Percentiles rank a stretch among this genome's conserved stretches.
phyloP scores from a whole-genome alignment of 2,797 vertebrate species.

The Babyrousa celebensis region DNA sequence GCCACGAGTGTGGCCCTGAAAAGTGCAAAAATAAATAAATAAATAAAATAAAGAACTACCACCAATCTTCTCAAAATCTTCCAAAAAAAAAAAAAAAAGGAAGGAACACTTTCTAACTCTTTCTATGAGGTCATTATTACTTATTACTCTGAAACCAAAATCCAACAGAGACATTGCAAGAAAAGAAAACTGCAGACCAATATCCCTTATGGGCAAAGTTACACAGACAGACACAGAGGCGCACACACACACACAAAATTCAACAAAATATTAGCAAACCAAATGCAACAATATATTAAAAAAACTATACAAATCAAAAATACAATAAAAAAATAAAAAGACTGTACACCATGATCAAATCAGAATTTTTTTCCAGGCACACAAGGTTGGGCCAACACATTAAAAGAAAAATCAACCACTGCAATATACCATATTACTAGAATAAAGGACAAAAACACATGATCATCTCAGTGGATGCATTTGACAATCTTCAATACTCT shows the following conservation, averaged over 20 bases:
- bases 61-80: neutral
- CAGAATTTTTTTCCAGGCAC: neutral
- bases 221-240: too few species aligned
- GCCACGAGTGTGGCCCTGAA: too few species aligned
- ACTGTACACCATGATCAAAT: neutral
- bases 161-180: neutral
- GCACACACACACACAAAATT: neutral
- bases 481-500: neutral
- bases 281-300: neutral
- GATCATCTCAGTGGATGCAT: neutral
- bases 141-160: neutral
- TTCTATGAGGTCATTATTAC: neutral
- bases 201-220: neutral
- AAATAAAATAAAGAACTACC: neutral
- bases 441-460: neutral
- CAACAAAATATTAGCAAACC: neutral
- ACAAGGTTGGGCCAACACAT: neutral
- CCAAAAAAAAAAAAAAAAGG: neutral
- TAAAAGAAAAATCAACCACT: neutral
- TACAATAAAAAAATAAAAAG: too few species aligned
- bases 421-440: neutral
- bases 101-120: neutral
- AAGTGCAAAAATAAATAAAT: too few species aligned
- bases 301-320: too few species aligned
- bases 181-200: slow-evolving; percentile 1